Conservation (phyloP, 2,113 vertebrate genomes). For the Periophthalmus modestus region DNA sequence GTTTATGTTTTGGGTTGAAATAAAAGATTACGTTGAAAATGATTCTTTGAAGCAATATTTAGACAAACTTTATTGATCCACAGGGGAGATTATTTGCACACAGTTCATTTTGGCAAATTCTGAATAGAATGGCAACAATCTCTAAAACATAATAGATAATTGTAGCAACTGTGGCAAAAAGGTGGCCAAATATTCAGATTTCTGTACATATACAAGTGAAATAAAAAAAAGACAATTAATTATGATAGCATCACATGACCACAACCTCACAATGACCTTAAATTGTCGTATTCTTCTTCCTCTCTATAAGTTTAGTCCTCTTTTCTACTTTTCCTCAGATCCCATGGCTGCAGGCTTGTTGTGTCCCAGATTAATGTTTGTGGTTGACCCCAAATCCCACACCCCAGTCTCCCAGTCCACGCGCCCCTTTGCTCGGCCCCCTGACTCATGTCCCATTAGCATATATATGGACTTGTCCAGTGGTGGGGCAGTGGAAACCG, state of each 20-base stretch:
- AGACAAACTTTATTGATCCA: neutral
- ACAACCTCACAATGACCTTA: neutral
- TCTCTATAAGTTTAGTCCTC: neutral
- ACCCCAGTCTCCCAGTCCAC: conserved; percentile 32
- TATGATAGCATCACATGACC: too few relatives aligned
- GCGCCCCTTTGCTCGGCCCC: conserved; percentile 25
- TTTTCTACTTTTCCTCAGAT: neutral
- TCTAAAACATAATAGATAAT: too few relatives aligned
- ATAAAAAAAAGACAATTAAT: too few relatives aligned
- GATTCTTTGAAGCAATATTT: neutral
- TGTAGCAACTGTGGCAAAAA: too few relatives aligned
- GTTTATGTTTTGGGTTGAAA: neutral
- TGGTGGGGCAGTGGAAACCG: conserved; percentile 34
- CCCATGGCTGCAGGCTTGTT: conserved; percentile 4
- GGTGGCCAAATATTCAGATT: too few relatives aligned
- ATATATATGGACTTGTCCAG: conserved; percentile 76
- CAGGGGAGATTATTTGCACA: neutral
- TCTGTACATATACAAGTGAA: too few relatives aligned
- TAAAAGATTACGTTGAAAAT: neutral
- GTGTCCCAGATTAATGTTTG: conserved; percentile 24
- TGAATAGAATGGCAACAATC: too few relatives aligned
- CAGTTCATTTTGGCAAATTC: too few relatives aligned
- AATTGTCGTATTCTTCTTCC: neutral
- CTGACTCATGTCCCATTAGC: conserved; percentile 63
- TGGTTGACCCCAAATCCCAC: conserved; percentile 30